Base-by-base conservation (phyloP, 2,113 vertebrate genomes). In the Sebastes fasciatus region DNA sequence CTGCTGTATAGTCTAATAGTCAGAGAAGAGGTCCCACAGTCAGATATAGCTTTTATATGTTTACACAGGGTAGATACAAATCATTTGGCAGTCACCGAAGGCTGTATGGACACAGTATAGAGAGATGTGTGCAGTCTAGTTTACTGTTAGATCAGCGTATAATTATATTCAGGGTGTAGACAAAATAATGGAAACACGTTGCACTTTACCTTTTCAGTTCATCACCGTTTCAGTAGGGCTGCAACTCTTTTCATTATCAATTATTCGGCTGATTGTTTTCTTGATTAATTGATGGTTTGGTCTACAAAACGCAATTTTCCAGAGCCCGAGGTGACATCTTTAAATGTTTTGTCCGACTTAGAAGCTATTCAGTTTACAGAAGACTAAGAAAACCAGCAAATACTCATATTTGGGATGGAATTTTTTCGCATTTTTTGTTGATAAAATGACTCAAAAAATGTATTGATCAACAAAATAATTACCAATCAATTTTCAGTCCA, bases 21-120 rank as follows among this genome's bases (percentile, higher is more conserved):
- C 82, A 80, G 77, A 67, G 74, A 87, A 74, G 67, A 80, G 80
- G 84, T 88, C 75, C 84, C 86, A 64, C 82, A 86, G 76, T 82
- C 90, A 83, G 69, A 89, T 93, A 82, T 91, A 91, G 86, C 83
- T 85, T 91, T 87, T 77, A 74, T 81, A 78, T 90, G 86, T 91
- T 90, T 93, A 77, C 87, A 67, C 71, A 74, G 65, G 71, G 46
- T 42, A 91, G 88, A 91, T 84, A 86, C 57, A 90, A 91, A 89
- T 88, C 60, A 82, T 84, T 74, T 81, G 57, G 80, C 62, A 55
- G 72, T 62, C 52, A 70, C 43, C 1, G 23, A 62, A 26, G 42
- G 19, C 62, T 63, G 43, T 49, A 76, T 77, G 58, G 52, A 55
- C 23, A 82, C 42, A 69, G 45, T 13, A 52, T 21, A 46, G 46